Conservation (phyloP, 2,888 invertebrate species). For the Strigamia transsilvanica region DNA sequence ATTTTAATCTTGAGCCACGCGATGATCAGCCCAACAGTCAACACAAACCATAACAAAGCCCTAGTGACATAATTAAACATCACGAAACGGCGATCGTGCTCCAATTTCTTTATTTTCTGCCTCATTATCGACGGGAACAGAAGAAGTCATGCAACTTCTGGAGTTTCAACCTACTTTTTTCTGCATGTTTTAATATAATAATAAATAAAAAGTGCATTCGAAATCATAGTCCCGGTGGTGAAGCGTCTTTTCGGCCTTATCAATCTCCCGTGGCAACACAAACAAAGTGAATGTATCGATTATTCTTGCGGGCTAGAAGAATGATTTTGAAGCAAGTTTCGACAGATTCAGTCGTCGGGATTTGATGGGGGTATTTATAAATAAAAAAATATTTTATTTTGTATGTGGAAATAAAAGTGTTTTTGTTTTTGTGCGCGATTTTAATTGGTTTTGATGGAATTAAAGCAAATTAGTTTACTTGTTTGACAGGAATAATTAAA, state of each 20-base stretch:
- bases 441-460: neutral
- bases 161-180: no score
- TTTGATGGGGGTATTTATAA: neutral
- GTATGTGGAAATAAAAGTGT: neutral
- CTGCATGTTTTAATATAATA: no score
- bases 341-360: neutral
- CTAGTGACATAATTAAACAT: no score
- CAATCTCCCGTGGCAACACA: neutral
- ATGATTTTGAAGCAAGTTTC: neutral
- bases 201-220: neutral
- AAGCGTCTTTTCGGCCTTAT: neutral
- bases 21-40: no score
- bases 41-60: no score
- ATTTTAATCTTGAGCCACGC: neutral
- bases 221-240: neutral
- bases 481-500: neutral
- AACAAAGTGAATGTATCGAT: slow-evolving; percentile 1
- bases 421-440: neutral
- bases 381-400: no score
- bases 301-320: neutral
- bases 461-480: neutral
- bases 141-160: no score
- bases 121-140: no score
- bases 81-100: no score
- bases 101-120: no score